Evolutionary conservation across 2,888 invertebrate species (phyloP).

Genomic region (Biston betularia): DNA sequence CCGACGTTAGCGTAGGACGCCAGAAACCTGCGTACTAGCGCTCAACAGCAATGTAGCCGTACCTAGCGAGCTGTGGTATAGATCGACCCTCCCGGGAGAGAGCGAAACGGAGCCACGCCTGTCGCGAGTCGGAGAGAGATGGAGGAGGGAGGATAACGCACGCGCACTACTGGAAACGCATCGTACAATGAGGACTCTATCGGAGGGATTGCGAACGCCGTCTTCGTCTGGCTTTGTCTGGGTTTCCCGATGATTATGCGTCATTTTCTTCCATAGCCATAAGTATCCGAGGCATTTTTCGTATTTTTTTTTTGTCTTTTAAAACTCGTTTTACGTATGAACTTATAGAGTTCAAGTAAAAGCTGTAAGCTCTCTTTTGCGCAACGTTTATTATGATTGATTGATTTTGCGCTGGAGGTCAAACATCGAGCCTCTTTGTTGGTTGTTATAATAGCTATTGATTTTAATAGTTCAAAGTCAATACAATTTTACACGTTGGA

Average conservation of each 20-base stretch:
- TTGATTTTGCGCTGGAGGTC: constrained; percentile 32
- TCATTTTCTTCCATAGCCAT: constrained; percentile 62
- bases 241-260: constrained; percentile 82
- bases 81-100: constrained; percentile 82
- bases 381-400: constrained; percentile 30
- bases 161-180: constrained; percentile 78
- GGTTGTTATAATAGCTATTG: constrained; percentile 20
- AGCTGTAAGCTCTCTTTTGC: constrained; percentile 19
- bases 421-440: constrained; percentile 27
- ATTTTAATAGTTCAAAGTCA: constrained; percentile 24
- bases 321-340: background rate
- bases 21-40: constrained; percentile 83
- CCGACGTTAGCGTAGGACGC: constrained; percentile 74
- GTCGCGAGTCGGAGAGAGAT: constrained; percentile 59
- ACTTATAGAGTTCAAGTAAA: background rate
- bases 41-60: constrained; percentile 74
- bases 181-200: constrained; percentile 74
- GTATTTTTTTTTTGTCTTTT: background rate
- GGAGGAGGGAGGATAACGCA: constrained; percentile 73
- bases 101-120: constrained; percentile 57
- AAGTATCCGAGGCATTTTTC: background rate
- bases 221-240: constrained; percentile 82
- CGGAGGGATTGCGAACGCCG: constrained; percentile 76
- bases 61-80: constrained; percentile 78
- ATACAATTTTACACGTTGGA: background rate